These are phyloP conservation scores for Ditula angustiorana DNA, from an alignment of 2,888 invertebrate genomes.

Conservation along the genomic window DNA sequence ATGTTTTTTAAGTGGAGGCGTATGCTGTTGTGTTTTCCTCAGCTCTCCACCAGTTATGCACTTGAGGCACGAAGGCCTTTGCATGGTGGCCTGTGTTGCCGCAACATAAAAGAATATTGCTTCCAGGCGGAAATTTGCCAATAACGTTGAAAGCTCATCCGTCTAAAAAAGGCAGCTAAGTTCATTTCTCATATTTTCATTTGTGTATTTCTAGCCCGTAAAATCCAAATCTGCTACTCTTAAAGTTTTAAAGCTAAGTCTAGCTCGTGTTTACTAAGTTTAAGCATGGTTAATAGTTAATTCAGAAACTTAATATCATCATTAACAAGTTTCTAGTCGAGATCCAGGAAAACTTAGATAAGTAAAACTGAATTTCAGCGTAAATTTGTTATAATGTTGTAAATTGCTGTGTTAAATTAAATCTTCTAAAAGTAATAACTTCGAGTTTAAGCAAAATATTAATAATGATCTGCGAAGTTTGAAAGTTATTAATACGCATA, in stretches of 20 bases:
- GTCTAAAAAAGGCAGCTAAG: constrained; percentile 12
- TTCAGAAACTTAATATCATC: constrained; percentile 22
- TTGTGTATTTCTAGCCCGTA: constrained; percentile 17
- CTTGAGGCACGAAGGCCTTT: constrained; percentile 8
- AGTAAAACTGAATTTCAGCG: not conserved
- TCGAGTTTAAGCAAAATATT: too few species aligned
- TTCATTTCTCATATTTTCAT: constrained; percentile 21
- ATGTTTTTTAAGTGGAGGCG: constrained; percentile 21
- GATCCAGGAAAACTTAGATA: not conserved
- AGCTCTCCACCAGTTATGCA: constrained; percentile 5
- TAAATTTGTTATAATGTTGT: not conserved
- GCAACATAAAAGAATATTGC: constrained; percentile 15
- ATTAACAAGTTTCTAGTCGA: constrained; percentile 13
- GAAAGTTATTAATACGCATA: too few species aligned
- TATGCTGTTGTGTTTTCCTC: not conserved
- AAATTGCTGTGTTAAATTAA: too few species aligned
- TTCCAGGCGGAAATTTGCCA: constrained; percentile 19
- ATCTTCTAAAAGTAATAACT: too few species aligned
- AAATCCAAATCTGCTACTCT: constrained; percentile 12
- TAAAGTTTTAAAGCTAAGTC: constrained; percentile 19
- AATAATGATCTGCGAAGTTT: too few species aligned
- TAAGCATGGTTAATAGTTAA: constrained; percentile 22
- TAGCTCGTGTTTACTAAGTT: constrained; percentile 2
- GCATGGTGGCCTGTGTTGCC: not conserved
- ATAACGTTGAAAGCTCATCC: constrained; percentile 26